A percentile compares a stretch with the other conserved stretches of the same genome.
phyloP scores from a whole-genome alignment of 2,797 vertebrate species.

The Poecile montanus region DNA sequence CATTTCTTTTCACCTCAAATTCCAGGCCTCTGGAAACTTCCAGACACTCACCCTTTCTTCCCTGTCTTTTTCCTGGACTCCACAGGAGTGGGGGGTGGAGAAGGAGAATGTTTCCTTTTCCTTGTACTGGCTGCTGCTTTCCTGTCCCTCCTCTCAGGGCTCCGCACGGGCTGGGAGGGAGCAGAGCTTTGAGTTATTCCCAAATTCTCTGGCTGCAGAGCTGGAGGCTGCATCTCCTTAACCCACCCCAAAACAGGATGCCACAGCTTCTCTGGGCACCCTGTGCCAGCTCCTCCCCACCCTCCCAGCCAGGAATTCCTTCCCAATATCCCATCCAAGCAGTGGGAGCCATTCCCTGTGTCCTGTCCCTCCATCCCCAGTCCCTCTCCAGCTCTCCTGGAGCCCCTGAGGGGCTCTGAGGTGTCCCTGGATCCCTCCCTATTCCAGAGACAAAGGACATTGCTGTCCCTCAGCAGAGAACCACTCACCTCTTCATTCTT shows the following conservation, averaged over 20 bases:
- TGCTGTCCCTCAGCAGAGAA: background rate
- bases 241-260: background rate
- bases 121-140: slow-evolving; percentile 88
- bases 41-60: slow-evolving; percentile 89
- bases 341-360: background rate
- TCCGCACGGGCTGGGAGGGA: slow-evolving; percentile 87
- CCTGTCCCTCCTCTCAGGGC: slow-evolving; percentile 95
- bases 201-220: fast-evolving
- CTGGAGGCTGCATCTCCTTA: background rate
- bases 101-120: slow-evolving; percentile 95
- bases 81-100: slow-evolving; percentile 86
- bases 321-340: fast-evolving
- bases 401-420: background rate
- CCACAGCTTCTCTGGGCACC: background rate
- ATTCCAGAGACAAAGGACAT: background rate
- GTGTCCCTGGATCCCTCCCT: too few relatives aligned
- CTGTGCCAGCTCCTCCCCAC: background rate
- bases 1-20: background rate
- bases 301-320: background rate
- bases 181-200: background rate
- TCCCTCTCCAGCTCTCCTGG: background rate
- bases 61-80: slow-evolving; percentile 95
- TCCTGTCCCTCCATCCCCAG: background rate
- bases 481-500: slow-evolving; percentile 91
- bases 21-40: background rate